These are phyloP conservation scores for Trachythela sp. DNA, from an alignment of 64 coral and sea anemone genomes.

Conservation along the genomic window DNA sequence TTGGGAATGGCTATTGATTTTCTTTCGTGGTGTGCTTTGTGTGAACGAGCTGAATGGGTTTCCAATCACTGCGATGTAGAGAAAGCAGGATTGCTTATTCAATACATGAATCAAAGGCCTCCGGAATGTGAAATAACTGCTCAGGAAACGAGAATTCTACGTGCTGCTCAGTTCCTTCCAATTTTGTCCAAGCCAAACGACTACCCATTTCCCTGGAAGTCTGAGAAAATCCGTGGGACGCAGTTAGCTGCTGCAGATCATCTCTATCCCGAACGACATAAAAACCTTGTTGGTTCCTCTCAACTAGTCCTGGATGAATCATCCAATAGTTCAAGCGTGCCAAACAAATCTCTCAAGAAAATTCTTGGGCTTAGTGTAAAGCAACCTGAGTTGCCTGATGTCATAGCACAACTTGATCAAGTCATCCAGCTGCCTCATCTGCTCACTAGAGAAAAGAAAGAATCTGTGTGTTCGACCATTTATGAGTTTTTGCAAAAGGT, in stretches of 20 bases:
- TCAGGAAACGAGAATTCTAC: not conserved
- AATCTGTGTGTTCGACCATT: not conserved
- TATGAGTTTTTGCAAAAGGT: not conserved
- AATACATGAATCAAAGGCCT: not conserved
- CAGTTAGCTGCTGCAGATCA: constrained; percentile 40
- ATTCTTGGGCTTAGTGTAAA: not conserved
- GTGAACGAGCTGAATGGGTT: constrained; percentile 61
- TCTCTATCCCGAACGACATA: constrained; percentile 21
- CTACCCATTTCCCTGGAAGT: constrained; percentile 69
- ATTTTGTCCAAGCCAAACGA: constrained; percentile 52
- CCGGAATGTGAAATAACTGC: not conserved
- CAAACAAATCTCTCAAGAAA: not conserved
- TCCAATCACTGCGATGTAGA: not conserved
- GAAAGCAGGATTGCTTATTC: constrained; percentile 17
- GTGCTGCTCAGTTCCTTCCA: constrained; percentile 57
- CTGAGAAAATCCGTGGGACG: constrained; percentile 19
- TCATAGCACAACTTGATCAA: not conserved
- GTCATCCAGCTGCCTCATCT: not conserved
- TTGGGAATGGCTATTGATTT: constrained; percentile 60
- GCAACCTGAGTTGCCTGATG: not conserved
- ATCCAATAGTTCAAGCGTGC: not conserved
- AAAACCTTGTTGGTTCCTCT: constrained; percentile 49
- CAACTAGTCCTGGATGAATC: constrained; percentile 46
- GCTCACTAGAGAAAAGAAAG: not conserved
- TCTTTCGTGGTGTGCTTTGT: constrained; percentile 51